Base-by-base conservation (phyloP, 1,140 invertebrate species). In the Papilio dardanus region DNA sequence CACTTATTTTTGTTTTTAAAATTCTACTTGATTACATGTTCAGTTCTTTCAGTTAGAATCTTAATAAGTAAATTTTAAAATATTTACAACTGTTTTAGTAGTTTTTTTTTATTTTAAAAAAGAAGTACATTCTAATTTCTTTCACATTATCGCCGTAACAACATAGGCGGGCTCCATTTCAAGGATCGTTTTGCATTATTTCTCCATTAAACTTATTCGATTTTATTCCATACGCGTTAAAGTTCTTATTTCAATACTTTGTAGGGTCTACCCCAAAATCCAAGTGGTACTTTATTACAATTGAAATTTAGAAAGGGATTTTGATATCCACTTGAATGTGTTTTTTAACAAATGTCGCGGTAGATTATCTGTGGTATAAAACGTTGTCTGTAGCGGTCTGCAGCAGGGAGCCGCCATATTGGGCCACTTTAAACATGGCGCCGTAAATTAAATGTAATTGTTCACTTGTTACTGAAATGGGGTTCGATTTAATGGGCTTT, bases 271-370 rank as follows among this genome's bases (percentile, higher is more conserved):
- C 35, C 35, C 67, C 42, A 19, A 54, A 33, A 30, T 73, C 42
- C 85, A 88, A 92, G 88, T 92, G 89, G 76, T 80, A 90, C 89
- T 88, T 89, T 46, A 74, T 74, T 76, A 88, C 89, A 91, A 92
- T 91, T 88, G 85, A 88, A 90, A 85, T 90, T 92, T 88, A 81
- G 86, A 85, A 81, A 79, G 81, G 80, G 79, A 81, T 68, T 78
- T 77, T 80, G 89, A 91, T 91, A 90, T 89, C 88, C 89, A 86
- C 83, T 87, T 80, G 76, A 84, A 83, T 86, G 77, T 87, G 84
- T 88, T 92, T 92, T 92, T 92, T 91, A 92, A 92, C 91, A 92
- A 92, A 92, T 92, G 91, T 92, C 91, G 88, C 86, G 88, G 86
- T 85, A 77, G 81, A 90, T 90, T 88, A 88, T 84, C 74, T 76